Conservation (phyloP, 2,888 invertebrate genomes). For the Falcaria lacertinaria region DNA sequence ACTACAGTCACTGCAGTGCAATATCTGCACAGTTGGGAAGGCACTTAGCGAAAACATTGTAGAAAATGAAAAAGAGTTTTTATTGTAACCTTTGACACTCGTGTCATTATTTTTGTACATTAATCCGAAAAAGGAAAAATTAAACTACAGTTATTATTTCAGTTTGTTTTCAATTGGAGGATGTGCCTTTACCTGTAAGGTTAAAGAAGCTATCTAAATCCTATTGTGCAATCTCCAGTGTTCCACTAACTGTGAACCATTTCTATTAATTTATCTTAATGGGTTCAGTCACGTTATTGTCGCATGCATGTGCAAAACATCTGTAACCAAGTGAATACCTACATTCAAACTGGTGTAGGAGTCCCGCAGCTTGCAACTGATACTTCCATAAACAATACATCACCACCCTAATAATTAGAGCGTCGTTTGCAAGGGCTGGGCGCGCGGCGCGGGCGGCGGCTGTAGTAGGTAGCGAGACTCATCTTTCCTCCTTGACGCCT, state of each 20-base stretch:
- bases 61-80: background rate
- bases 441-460: constrained; percentile 29
- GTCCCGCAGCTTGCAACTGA: constrained; percentile 11
- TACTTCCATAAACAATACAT: constrained; percentile 53
- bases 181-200: no score
- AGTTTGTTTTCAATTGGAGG: background rate
- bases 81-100: background rate
- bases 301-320: constrained; percentile 27
- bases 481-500: constrained; percentile 66
- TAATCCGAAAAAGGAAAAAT: background rate
- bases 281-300: background rate
- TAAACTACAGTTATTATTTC: background rate
- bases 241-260: no score
- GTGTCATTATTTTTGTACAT: background rate
- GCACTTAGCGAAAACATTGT: background rate
- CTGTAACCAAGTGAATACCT: constrained; percentile 20
- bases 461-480: constrained; percentile 30
- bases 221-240: no score
- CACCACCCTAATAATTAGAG: constrained; percentile 61
- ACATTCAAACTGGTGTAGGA: constrained; percentile 21
- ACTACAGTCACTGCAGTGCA: background rate
- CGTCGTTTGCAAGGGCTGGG: constrained; percentile 39
- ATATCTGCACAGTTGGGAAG: background rate
- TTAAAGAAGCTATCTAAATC: background rate
- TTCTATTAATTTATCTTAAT: background rate